phyloP scores from a whole-genome alignment of 1,140 invertebrate species.

The Drosophila kohkoa region DNA sequence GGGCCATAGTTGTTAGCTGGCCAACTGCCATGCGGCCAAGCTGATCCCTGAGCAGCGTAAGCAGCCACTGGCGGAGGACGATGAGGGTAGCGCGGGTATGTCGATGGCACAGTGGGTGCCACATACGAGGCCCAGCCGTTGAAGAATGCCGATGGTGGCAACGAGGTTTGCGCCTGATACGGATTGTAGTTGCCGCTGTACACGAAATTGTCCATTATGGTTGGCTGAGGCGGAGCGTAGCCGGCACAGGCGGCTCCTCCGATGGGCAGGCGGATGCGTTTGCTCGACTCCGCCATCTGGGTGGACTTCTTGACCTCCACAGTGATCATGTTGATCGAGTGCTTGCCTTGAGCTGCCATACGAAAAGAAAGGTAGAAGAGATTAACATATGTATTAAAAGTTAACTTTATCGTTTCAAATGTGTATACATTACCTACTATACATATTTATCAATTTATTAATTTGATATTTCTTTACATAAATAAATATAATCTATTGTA shows the following conservation, averaged over 20 bases:
- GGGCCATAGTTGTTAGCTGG: constrained; percentile 20
- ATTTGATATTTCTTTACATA: too few species aligned
- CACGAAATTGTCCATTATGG: constrained; percentile 40
- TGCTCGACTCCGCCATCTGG: constrained; percentile 88
- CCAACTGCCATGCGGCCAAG: constrained; percentile 40
- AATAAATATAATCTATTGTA: too few species aligned
- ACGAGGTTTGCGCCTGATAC: constrained; percentile 50
- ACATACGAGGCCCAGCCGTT: constrained; percentile 75
- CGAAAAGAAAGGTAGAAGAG: constrained; percentile 25
- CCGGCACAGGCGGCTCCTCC: constrained; percentile 57
- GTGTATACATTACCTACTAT: too few species aligned
- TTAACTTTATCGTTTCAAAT: too few species aligned
- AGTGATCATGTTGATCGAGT: constrained; percentile 90
- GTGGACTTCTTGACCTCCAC: constrained; percentile 93
- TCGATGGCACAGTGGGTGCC: constrained; percentile 20
- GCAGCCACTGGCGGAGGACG: not conserved
- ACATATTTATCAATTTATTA: too few species aligned
- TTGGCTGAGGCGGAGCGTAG: constrained; percentile 65
- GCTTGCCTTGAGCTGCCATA: constrained; percentile 88
- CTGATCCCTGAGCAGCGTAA: constrained; percentile 18
- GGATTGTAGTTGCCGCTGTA: constrained; percentile 55
- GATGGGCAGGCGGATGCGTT: constrained; percentile 50
- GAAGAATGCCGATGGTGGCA: constrained; percentile 68
- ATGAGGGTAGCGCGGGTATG: constrained; percentile 14
- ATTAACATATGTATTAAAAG: too few species aligned